Conservation (phyloP, 2,113 vertebrate species). For the Mastomys natalensis region DNA sequence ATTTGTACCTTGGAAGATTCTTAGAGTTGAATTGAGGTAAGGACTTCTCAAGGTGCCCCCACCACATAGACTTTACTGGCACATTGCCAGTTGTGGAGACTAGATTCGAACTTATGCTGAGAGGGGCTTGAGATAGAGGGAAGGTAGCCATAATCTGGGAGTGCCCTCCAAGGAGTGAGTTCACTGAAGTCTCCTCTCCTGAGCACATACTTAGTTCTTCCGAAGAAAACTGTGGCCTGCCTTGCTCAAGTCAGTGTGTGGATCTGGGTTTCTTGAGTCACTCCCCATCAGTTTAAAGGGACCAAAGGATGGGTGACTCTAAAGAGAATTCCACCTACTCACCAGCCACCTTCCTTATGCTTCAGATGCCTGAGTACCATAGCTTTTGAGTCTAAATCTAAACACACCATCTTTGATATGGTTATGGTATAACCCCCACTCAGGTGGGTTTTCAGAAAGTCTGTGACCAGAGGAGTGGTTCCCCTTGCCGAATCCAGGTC, state of each 20-base stretch:
- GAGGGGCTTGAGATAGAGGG: not conserved
- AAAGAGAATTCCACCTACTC: not conserved
- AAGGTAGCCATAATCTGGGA: not conserved
- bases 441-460: not conserved
- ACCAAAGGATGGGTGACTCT: not conserved
- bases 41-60: not conserved
- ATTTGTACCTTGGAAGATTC: not conserved
- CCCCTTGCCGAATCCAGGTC: constrained; percentile 1
- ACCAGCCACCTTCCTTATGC: not conserved
- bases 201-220: not conserved
- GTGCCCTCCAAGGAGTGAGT: not conserved
- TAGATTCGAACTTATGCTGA: not conserved
- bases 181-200: not conserved
- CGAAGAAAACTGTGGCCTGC: not conserved
- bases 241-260: not conserved
- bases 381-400: not conserved
- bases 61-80: not conserved
- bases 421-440: not conserved
- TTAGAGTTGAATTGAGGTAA: constrained; percentile 18
- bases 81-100: not conserved
- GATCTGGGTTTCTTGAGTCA: not conserved
- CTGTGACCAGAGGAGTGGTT: not conserved
- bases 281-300: not conserved
- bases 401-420: not conserved
- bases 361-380: not conserved